Percentiles rank a stretch among this genome's conserved stretches.
phyloP scores from a whole-genome alignment of 2,113 vertebrate species.

The Mobula birostris region DNA sequence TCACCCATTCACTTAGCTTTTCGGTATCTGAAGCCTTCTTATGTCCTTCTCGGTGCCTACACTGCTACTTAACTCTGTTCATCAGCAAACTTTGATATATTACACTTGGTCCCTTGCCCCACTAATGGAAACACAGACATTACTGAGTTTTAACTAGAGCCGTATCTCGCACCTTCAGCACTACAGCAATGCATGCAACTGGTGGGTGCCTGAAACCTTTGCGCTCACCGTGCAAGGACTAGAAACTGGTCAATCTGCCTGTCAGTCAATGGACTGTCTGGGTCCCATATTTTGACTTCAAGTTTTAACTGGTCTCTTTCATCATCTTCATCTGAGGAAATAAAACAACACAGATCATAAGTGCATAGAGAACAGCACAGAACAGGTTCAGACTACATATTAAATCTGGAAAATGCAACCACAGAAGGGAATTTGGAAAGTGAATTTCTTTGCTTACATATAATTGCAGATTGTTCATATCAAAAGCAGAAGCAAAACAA shows the following conservation, averaged over 20 bases:
- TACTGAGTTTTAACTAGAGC: background rate
- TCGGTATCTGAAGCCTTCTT: too few species aligned
- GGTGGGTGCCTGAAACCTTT: background rate
- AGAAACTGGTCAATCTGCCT: slow-evolving; percentile 42
- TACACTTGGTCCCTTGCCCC: background rate
- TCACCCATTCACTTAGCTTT: too few species aligned
- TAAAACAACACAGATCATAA: background rate
- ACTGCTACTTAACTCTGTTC: too few species aligned
- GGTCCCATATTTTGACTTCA: slow-evolving; percentile 40
- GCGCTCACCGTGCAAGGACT: slow-evolving; percentile 40
- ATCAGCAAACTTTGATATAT: too few species aligned
- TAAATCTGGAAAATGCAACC: background rate
- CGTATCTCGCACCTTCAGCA: background rate
- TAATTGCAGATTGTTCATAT: too few species aligned
- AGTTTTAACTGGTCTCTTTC: slow-evolving; percentile 40
- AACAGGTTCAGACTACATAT: background rate
- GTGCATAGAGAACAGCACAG: background rate
- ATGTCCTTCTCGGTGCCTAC: too few species aligned
- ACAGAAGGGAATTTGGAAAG: background rate
- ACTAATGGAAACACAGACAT: background rate
- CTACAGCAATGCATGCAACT: background rate
- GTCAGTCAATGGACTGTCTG: slow-evolving; percentile 38
- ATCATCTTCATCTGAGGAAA: slow-evolving; percentile 36
- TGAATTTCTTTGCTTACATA: background rate
- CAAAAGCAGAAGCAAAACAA: too few species aligned